Conservation (phyloP, 1,140 invertebrate species). For the Trichoplusia ni region DNA sequence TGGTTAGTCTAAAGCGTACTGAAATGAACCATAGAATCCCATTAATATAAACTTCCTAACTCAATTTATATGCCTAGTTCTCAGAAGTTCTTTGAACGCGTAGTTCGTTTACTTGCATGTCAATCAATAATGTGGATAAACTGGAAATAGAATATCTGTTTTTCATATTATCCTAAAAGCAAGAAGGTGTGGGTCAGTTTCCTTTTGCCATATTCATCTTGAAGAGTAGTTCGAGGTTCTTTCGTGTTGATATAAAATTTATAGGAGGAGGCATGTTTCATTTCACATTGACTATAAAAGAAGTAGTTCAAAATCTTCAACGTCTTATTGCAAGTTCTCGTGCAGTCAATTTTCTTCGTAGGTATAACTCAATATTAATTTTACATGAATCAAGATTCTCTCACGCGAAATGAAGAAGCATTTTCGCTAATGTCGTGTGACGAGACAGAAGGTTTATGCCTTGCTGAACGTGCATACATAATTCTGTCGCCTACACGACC, state of each 20-base stretch:
- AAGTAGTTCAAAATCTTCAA: too few species aligned
- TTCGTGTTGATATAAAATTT: too few species aligned
- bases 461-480: slow-evolving; percentile 31
- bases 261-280: too few species aligned
- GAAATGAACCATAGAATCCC: neutral
- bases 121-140: slow-evolving; percentile 15
- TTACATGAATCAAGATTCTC: neutral
- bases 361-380: neutral
- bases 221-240: too few species aligned
- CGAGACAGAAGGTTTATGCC: slow-evolving; percentile 2
- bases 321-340: too few species aligned
- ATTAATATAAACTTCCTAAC: neutral
- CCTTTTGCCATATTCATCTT: too few species aligned
- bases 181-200: too few species aligned
- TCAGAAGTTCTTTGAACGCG: slow-evolving; percentile 29
- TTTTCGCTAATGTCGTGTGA: neutral
- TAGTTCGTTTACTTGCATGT: slow-evolving; percentile 24
- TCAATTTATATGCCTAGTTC: slow-evolving; percentile 17
- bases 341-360: neutral
- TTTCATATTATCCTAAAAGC: too few species aligned
- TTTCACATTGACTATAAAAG: too few species aligned
- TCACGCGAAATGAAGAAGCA: neutral
- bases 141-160: neutral
- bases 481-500: slow-evolving; percentile 32
- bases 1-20: neutral